Evolutionary conservation across 2,797 vertebrate genomes (phyloP).

Genomic region (Pseudomugil gertrudae): DNA sequence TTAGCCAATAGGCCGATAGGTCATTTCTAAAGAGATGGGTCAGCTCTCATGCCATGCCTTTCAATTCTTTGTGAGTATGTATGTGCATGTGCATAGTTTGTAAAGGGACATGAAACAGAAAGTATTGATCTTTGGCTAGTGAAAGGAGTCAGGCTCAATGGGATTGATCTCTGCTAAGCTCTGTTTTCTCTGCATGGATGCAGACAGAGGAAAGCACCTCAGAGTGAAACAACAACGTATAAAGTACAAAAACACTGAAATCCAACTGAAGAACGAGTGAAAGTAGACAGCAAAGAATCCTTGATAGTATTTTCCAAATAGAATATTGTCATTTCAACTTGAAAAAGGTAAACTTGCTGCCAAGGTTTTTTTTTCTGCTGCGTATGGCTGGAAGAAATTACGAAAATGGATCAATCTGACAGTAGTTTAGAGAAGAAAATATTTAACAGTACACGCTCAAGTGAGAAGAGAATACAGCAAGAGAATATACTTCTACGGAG

Average conservation of each 20-base stretch:
- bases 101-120: constrained; percentile 73
- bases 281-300: not conserved
- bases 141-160: constrained; percentile 81
- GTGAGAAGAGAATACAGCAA: constrained; percentile 22
- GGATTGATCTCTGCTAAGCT: constrained; percentile 80
- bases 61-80: constrained; percentile 39
- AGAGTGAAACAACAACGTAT: constrained; percentile 38
- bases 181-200: constrained; percentile 79
- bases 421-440: constrained; percentile 27
- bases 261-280: constrained; percentile 7
- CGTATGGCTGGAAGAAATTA: constrained; percentile 23
- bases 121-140: constrained; percentile 77
- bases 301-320: constrained; percentile 38
- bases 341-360: constrained; percentile 17
- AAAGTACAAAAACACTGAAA: constrained; percentile 26
- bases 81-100: constrained; percentile 45
- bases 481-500: constrained; percentile 20
- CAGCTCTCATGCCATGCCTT: constrained; percentile 65
- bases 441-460: constrained; percentile 8
- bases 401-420: constrained; percentile 37
- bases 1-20: constrained; percentile 75
- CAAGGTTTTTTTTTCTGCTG: constrained; percentile 22
- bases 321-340: constrained; percentile 21
- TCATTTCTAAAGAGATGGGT: constrained; percentile 73
- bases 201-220: constrained; percentile 56